phyloP scores from a whole-genome alignment of 2,797 vertebrate species.

The Mus minutoides region DNA sequence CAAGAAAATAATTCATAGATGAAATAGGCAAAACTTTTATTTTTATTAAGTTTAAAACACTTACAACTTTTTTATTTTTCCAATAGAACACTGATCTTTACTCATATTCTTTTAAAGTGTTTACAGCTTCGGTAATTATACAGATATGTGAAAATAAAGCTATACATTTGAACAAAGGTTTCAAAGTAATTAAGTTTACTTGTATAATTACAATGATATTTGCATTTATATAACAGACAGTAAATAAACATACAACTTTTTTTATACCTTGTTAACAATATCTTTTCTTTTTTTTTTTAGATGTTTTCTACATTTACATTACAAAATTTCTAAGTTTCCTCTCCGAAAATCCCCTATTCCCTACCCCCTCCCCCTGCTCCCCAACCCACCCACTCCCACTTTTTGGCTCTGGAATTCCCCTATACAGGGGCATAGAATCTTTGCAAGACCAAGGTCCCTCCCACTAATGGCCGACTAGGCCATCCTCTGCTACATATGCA shows the following conservation, averaged over 20 bases:
- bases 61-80: not conserved
- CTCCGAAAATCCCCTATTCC: no score
- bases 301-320: no score
- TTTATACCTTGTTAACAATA: not conserved
- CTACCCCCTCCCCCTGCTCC: no score
- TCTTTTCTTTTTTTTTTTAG: no score
- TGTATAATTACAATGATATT: not conserved
- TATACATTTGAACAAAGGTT: slow-evolving; percentile 32
- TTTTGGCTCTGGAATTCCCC: no score
- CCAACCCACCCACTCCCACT: no score
- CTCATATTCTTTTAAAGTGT: slow-evolving; percentile 38
- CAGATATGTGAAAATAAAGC: slow-evolving; percentile 37
- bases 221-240: slow-evolving; percentile 12
- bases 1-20: slow-evolving; percentile 43
- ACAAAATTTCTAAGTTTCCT: no score
- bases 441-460: no score
- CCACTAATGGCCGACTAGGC: no score
- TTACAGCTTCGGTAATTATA: slow-evolving; percentile 34
- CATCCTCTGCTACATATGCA: no score
- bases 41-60: slow-evolving; percentile 54
- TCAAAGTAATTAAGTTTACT: slow-evolving; percentile 42
- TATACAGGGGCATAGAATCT: no score
- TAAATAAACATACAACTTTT: slow-evolving; percentile 17
- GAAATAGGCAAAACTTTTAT: not conserved
- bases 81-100: slow-evolving; percentile 65